Base-by-base conservation (phyloP, 2,113 vertebrate species). In the Sorex fumeus region DNA sequence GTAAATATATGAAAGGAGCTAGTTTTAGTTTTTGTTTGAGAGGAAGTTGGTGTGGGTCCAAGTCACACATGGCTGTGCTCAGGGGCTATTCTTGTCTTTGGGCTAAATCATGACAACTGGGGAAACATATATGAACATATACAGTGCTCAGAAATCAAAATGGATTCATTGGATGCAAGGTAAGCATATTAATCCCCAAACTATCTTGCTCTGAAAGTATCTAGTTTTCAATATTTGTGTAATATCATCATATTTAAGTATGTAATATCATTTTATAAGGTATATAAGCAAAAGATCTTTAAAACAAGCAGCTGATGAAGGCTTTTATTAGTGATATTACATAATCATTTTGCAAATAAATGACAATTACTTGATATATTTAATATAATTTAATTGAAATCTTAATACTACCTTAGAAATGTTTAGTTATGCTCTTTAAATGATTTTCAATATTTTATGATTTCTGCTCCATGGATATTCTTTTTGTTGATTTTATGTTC, bases 301-400 rank as follows among this genome's bases (percentile, higher is more conserved):
- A 71, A 80, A 84, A 28, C 8, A 27, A 30, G 9, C 60, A 7
- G 34, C 10, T 27, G 19, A 3, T 75, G 30, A 79, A 76, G 71
- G 16, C 23, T 40, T 80, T 75, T 10, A 76, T 43, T 19, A 76
- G 62, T 78, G 5, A 36, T 2, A 69, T 82, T 53, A n/a, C 5
- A 25, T 30, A 2, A 64, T 62, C 74, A 67, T 82, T 87, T 57
- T 36, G 13, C 60, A 83, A 80, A 83, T 21, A 91, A 83, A 25
- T 32, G 40, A 71, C 53, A 40, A 64, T 71, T 78, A 60, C 2
- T 75, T 72, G 2, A 1, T 74, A 0, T 71, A 77, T 34, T 87
- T 78, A 30, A 47, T 66, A 91, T 67, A 47, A 57, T 18, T 87
- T 91, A 70, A 57, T 60, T 21, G 72, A 15, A 64, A 66, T 66